Conservation (phyloP, 2,888 invertebrate species). For the Caenorhabditis sp. region DNA sequence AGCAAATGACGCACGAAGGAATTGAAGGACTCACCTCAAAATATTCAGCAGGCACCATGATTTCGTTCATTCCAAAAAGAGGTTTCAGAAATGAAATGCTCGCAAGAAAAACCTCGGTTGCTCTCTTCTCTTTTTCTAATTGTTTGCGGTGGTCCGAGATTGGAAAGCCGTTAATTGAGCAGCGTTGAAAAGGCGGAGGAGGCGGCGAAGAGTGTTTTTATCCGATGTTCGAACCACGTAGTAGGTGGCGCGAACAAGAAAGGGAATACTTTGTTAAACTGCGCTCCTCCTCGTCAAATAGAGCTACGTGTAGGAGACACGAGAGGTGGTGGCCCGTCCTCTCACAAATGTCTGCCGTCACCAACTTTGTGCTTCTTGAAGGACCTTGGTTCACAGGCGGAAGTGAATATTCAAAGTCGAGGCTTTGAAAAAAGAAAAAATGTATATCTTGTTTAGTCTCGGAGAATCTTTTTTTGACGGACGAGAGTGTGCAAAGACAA, state of each 20-base stretch:
- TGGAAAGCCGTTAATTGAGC: constrained; percentile 49
- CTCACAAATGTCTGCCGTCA: not conserved
- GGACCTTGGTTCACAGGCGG: not conserved
- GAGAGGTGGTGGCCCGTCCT: constrained; percentile 37
- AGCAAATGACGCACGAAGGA: constrained; percentile 21
- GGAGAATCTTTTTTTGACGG: constrained; percentile 8
- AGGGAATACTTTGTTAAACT: no score
- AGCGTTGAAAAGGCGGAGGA: constrained; percentile 22
- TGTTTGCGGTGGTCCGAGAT: constrained; percentile 33
- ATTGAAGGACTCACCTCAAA: constrained; percentile 36
- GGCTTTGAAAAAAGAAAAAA: not conserved
- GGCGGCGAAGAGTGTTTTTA: constrained; percentile 33
- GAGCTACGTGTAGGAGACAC: constrained; percentile 16
- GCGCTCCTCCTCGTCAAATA: no score
- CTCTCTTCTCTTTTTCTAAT: constrained; percentile 15
- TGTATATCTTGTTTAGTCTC: constrained; percentile 15
- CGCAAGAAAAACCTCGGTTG: no score
- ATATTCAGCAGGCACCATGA: constrained; percentile 44
- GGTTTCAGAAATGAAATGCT: not conserved
- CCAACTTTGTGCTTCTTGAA: not conserved
- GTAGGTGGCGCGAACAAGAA: no score
- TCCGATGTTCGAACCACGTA: constrained; percentile 46
- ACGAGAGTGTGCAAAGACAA: constrained; percentile 35
- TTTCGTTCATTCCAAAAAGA: constrained; percentile 20
- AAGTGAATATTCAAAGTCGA: not conserved